Percentiles rank a stretch among this genome's conserved stretches.
These are phyloP conservation scores for Upupa epops DNA, from an alignment of 2,113 vertebrate species.

Conservation along the genomic window DNA sequence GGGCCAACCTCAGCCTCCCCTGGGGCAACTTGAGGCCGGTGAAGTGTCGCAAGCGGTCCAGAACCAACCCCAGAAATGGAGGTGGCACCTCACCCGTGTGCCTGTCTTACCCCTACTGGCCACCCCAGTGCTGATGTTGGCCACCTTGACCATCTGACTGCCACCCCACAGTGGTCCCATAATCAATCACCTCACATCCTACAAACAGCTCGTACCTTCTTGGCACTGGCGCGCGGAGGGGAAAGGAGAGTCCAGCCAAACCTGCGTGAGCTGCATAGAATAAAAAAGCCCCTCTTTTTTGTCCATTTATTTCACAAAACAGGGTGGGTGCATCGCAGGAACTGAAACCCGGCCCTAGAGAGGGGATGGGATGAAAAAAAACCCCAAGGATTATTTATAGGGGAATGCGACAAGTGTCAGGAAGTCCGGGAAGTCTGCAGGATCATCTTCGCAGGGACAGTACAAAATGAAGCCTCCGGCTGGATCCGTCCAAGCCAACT, in stretches of 20 bases:
- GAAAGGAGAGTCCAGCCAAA: constrained; percentile 30
- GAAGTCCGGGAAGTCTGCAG: constrained; percentile 19
- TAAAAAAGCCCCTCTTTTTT: constrained; percentile 65
- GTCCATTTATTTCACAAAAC: constrained; percentile 68
- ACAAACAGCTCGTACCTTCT: background rate
- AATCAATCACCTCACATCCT: too few species aligned
- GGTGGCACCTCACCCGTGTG: too few species aligned
- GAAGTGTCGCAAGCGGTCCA: too few species aligned
- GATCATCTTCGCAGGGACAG: constrained; percentile 47
- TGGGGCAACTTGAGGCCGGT: too few species aligned
- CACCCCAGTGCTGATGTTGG: too few species aligned
- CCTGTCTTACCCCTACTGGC: too few species aligned
- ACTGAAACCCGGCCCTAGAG: constrained; percentile 55
- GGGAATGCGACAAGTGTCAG: constrained; percentile 44
- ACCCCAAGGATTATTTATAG: constrained; percentile 22
- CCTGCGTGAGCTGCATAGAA: constrained; percentile 39
- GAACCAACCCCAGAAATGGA: too few species aligned
- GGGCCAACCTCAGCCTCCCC: too few species aligned
- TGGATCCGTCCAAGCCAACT: constrained; percentile 64
- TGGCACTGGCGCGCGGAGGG: background rate
- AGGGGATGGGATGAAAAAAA: constrained; percentile 57
- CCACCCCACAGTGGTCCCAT: too few species aligned
- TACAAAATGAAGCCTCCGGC: constrained; percentile 71
- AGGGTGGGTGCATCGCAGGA: constrained; percentile 54
- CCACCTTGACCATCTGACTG: too few species aligned